Evolutionary conservation across 2,113 vertebrate species (phyloP).

Genomic region (Oreochromis niloticus): DNA sequence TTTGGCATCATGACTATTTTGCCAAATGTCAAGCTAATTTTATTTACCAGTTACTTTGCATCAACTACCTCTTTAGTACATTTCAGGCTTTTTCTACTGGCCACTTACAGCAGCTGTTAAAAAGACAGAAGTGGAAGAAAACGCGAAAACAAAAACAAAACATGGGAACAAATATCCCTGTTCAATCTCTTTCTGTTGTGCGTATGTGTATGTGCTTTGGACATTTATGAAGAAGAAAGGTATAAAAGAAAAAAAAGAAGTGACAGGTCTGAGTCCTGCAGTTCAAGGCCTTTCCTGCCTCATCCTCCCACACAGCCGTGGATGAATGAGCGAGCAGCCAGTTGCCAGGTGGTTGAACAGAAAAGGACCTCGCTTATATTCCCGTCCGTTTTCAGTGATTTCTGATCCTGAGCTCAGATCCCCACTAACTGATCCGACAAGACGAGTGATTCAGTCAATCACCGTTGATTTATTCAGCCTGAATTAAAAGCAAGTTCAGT

Average conservation of each 20-base stretch:
- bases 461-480: background rate
- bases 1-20: too few species aligned
- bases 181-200: background rate
- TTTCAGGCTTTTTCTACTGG: background rate
- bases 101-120: background rate
- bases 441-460: background rate
- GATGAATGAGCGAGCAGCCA: background rate
- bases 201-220: background rate
- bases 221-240: background rate
- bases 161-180: background rate
- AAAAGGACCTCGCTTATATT: background rate
- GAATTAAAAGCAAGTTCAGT: background rate
- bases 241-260: background rate
- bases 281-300: background rate
- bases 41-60: too few species aligned
- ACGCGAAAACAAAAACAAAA: background rate
- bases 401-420: background rate
- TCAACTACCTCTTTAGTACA: background rate
- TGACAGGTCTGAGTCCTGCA: conserved; percentile 1
- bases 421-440: background rate
- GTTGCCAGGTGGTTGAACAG: background rate
- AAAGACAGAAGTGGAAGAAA: background rate
- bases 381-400: background rate
- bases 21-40: too few species aligned
- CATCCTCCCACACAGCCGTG: background rate